phyloP scores from a whole-genome alignment of 2,888 invertebrate genomes.

The Ptychoptera contaminata region DNA sequence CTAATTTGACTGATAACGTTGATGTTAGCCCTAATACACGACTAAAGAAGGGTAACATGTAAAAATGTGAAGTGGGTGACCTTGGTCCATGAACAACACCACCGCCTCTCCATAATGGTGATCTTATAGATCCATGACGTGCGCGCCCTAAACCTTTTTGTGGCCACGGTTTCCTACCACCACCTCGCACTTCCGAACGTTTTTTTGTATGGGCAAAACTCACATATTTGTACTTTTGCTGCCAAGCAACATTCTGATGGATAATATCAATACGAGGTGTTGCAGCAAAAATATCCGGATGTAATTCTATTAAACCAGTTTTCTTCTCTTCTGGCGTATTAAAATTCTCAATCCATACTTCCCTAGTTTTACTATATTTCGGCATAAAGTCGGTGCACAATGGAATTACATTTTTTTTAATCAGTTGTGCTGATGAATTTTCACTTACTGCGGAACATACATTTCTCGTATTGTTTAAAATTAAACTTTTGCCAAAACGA shows the following conservation, averaged over 20 bases:
- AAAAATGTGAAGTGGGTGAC: constrained; percentile 80
- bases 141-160: constrained; percentile 88
- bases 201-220: constrained; percentile 64
- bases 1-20: constrained; percentile 77
- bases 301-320: constrained; percentile 72
- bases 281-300: constrained; percentile 73
- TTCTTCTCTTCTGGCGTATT: constrained; percentile 60
- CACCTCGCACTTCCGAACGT: constrained; percentile 74
- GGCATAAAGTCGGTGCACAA: constrained; percentile 20
- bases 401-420: neutral
- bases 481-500: too few species aligned
- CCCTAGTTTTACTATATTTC: constrained; percentile 44
- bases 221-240: constrained; percentile 62
- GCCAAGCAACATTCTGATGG: constrained; percentile 76
- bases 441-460: too few species aligned
- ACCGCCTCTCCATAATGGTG: constrained; percentile 73
- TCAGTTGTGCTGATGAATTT: too few species aligned
- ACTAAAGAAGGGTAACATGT: constrained; percentile 70
- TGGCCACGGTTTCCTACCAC: constrained; percentile 90
- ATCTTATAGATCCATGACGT: constrained; percentile 81
- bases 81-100: constrained; percentile 82
- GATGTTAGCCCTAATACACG: constrained; percentile 68
- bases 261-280: constrained; percentile 78
- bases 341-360: constrained; percentile 78
- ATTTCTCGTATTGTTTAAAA: too few species aligned